Evolutionary conservation across 2,113 vertebrate genomes (phyloP), one percentile per base, ranked within the genome.

Genomic region (Nothocercus julius): DNA sequence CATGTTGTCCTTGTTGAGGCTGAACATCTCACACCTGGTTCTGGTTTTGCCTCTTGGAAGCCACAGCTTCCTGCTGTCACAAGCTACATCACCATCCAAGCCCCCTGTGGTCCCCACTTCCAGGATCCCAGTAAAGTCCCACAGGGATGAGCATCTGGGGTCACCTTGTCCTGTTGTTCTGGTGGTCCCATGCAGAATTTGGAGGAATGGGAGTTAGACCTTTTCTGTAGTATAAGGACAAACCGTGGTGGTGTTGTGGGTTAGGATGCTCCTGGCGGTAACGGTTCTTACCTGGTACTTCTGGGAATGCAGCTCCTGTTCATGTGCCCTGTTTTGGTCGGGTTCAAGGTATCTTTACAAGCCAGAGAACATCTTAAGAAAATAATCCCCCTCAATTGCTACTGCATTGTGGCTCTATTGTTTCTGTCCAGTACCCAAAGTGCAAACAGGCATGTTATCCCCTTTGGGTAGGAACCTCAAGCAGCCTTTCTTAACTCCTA

Each of bases 171-270:
- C 25, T 66, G 27, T 17, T 44, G 63, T 19, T 66, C 27, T 30
- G 38, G 38, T 44, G 17, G 30, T 40, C 42, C 42, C 40, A 30
- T 12, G 17, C 19, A 10, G 47, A 16, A 44, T 4, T 4, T 0
- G 13, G 42, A 15, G 47, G 63, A 1, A 34, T n/a, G 61, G 9
- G 32, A 9, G 30, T 11, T 40, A 8, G n/a, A 14, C 7, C 34
- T 19, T 16, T 32, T 69, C 28, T 32, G 62, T 9, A 2, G 18
- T 2, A 0, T 0, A 10, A 64, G 24, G 53, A 13, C 4, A 13
- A 61, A 16, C 11, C 21, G 3, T 0, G 3, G 68, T 18, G 74
- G 11, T 0, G 2, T 4, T 14, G 2, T 1, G 30, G 38, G 3
- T 6, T 7, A 17, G 28, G 25, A 32, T 21, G n/a, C 30, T 62